Evolutionary conservation across 2,888 invertebrate species (phyloP).

Genomic region (Chrysina gloriosa): DNA sequence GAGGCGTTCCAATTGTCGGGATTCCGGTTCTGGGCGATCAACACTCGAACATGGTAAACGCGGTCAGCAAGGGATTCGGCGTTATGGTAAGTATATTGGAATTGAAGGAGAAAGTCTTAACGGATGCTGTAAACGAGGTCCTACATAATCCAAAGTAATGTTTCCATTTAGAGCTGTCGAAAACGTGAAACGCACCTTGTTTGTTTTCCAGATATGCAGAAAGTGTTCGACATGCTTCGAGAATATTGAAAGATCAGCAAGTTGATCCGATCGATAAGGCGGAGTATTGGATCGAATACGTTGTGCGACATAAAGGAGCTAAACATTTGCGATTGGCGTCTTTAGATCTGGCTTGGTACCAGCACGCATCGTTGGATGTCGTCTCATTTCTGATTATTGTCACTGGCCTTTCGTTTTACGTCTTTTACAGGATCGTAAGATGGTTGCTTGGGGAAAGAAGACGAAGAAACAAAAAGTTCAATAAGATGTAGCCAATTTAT

Average conservation of each 20-base stretch:
- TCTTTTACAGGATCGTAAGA: background rate
- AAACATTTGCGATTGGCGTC: background rate
- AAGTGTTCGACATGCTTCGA: background rate
- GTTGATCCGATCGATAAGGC: background rate
- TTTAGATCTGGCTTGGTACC: too few species aligned
- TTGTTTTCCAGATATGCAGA: background rate
- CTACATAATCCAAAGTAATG: constrained; percentile 4
- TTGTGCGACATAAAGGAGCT: background rate
- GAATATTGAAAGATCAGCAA: background rate
- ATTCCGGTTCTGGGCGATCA: constrained; percentile 40
- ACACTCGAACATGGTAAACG: constrained; percentile 35
- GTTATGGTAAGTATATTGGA: background rate
- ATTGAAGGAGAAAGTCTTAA: background rate
- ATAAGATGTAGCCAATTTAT: background rate
- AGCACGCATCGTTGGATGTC: too few species aligned
- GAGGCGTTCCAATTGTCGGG: constrained; percentile 38
- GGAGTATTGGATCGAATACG: too few species aligned
- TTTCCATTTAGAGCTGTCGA: background rate
- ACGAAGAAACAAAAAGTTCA: background rate
- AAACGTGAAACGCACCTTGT: background rate
- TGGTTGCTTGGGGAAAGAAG: background rate
- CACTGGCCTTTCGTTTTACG: background rate
- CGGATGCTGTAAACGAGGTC: background rate
- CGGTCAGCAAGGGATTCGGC: constrained; percentile 25
- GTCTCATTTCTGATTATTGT: background rate